Conservation (phyloP, 2,797 vertebrate species). For the Hydrophis major region DNA sequence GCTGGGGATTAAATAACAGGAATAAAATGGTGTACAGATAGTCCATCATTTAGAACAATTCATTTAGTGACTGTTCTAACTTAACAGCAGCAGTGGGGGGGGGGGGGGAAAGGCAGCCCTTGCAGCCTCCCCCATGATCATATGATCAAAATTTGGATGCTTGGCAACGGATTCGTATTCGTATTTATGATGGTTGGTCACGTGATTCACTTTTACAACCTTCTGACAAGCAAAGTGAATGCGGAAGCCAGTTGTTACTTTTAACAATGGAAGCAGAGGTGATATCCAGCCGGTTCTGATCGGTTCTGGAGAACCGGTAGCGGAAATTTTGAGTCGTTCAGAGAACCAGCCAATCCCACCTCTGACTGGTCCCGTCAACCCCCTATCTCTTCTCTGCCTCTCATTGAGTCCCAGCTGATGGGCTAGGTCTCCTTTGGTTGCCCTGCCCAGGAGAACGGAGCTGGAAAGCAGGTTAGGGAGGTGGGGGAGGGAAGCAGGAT, state of each 20-base stretch:
- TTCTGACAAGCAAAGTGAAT: not conserved
- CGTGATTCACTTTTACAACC: not conserved
- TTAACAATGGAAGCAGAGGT: not conserved
- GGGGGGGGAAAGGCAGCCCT: not conserved
- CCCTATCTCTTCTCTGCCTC: too few species aligned
- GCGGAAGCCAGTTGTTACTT: not conserved
- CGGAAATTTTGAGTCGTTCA: too few species aligned
- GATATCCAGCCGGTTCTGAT: too few species aligned
- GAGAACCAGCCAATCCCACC: too few species aligned
- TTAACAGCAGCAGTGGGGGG: too few species aligned
- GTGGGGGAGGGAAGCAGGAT: too few species aligned
- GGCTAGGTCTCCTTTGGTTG: too few species aligned
- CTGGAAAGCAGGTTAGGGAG: too few species aligned
- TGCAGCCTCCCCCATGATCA: not conserved
- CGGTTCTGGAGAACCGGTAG: too few species aligned
- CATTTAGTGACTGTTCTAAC: not conserved
- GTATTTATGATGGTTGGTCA: not conserved
- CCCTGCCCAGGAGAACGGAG: too few species aligned
- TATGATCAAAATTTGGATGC: not conserved
- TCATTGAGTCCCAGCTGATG: too few species aligned
- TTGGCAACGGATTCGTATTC: not conserved
- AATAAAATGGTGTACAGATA: not conserved
- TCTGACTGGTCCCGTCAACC: too few species aligned
- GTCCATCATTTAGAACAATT: not conserved
- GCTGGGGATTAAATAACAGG: not conserved